Percentiles rank a stretch among this genome's conserved stretches.
Conservation (phyloP, 2,113 vertebrate species). For the Chrysemys picta region DNA sequence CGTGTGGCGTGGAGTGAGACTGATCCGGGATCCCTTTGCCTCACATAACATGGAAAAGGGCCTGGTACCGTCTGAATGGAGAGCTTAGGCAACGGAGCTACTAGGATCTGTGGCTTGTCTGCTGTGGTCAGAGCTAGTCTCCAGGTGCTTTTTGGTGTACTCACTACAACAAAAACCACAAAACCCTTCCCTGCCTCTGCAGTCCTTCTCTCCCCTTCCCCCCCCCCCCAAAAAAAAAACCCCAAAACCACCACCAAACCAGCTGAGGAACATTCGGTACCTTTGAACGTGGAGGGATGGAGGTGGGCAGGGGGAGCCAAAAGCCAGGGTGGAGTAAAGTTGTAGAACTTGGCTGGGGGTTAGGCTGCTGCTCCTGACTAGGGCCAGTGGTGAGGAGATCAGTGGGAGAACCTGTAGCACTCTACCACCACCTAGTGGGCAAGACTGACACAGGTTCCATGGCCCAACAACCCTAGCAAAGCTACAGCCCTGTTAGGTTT, state of each 20-base stretch:
- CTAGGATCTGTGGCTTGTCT: not conserved
- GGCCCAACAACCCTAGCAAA: not conserved
- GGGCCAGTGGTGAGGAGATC: too few species aligned
- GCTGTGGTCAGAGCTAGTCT: not conserved
- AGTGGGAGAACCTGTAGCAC: not conserved
- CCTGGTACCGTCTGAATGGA: not conserved
- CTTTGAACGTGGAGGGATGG: accelerated
- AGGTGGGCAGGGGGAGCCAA: not conserved
- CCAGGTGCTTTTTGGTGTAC: not conserved
- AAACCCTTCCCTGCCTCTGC: too few species aligned
- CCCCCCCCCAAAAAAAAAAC: too few species aligned
- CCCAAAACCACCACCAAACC: not conserved
- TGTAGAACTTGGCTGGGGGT: not conserved
- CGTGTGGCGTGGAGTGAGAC: not conserved
- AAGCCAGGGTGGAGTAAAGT: not conserved
- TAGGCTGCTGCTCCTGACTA: not conserved
- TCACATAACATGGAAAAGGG: not conserved
- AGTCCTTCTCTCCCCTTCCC: too few species aligned
- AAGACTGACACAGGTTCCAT: not conserved
- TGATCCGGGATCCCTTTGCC: not conserved
- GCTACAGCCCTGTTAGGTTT: not conserved
- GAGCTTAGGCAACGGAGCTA: not conserved
- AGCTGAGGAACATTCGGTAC: not conserved
- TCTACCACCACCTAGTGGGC: not conserved
- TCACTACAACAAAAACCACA: too few species aligned